A percentile compares a stretch with the other conserved stretches of the same genome.
These are phyloP conservation scores for Pagetopsis macropterus DNA, from an alignment of 2,797 vertebrate genomes.

Conservation along the genomic window DNA sequence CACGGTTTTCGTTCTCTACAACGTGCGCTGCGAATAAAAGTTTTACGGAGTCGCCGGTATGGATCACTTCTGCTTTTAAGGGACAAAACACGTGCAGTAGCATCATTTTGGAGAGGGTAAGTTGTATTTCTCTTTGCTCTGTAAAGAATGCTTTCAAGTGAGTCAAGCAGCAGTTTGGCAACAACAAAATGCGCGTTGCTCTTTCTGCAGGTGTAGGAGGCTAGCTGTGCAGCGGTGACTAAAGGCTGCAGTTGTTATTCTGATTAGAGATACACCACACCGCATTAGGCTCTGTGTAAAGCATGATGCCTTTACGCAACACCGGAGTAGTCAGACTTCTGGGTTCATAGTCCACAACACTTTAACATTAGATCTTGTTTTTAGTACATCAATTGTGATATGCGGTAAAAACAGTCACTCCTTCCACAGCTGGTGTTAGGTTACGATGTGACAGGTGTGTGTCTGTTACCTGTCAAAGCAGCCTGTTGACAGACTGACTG, in stretches of 20 bases:
- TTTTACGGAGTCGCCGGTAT: slow-evolving; percentile 82
- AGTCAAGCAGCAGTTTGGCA: slow-evolving; percentile 31
- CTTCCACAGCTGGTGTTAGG: neutral
- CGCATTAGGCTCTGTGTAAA: slow-evolving; percentile 4
- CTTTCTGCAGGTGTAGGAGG: slow-evolving; percentile 18
- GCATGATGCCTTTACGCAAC: slow-evolving; percentile 23
- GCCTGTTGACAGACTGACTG: slow-evolving; percentile 65
- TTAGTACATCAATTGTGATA: neutral
- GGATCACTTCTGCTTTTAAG: slow-evolving; percentile 79
- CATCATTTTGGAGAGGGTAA: slow-evolving; percentile 85
- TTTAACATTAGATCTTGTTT: neutral
- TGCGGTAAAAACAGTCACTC: neutral
- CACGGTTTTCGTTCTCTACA: slow-evolving; percentile 25
- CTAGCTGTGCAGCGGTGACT: slow-evolving; percentile 13
- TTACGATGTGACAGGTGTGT: slow-evolving; percentile 48
- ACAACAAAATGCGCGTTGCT: slow-evolving; percentile 15
- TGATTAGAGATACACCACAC: neutral
- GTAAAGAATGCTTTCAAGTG: slow-evolving; percentile 8
- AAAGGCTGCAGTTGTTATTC: slow-evolving; percentile 21
- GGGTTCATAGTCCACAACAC: neutral
- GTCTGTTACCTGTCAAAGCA: slow-evolving; percentile 48
- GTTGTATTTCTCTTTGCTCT: slow-evolving; percentile 60
- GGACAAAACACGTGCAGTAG: slow-evolving; percentile 46
- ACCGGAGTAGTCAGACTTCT: neutral
- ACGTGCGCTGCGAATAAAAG: slow-evolving; percentile 82